Base-by-base conservation (phyloP, 2,113 vertebrate species). In the Hippolais icterina region DNA sequence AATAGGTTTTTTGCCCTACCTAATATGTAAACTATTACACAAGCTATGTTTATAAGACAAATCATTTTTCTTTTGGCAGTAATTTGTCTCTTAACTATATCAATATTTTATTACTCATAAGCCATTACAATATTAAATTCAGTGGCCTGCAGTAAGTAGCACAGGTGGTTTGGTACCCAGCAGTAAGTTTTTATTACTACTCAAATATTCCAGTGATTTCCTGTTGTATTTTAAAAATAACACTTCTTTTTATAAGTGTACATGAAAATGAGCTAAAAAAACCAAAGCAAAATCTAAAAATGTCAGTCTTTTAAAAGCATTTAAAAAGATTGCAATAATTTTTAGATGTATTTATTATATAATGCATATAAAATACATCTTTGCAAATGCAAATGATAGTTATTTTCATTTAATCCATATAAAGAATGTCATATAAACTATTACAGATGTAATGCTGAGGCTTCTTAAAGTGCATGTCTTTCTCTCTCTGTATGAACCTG, bases 21-120 rank as follows among this genome's bases (percentile, higher is more conserved):
- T 90, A 66, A 68, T 80, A 57, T 27, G 50, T 59, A 57, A 90
- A n/a, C 44, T 86, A 49, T 90, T 96, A 90, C 53, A 87, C 0
- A 5, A 85, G 18, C 8, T 79, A 71, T 65, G 17, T 92, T 64
- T 87, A 46, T 74, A 97, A 94, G 57, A 88, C 54, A 89, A 91
- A 92, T 92, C 3, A 72, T 41, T 89, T 84, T 75, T 92, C 17
- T 76, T 89, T 84, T 75, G 41, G n/a, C 35, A 96, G 52, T 89
- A 93, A 89, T 96, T 95, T 97, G 15, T 75, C 57, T 96, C 39
- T 90, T 94, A 95, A 92, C 56, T 81, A 12, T 92, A 93, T 64
- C 65, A 85, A 44, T 89, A 95, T 72, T 97, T 96, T 96, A 94
- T 96, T 93, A 97, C 71, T 49, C 25, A 83, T 88, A 94, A 96